Evolutionary conservation across 2,797 vertebrate species (phyloP).

Genomic region (Typhlichthys eigenmanni): DNA sequence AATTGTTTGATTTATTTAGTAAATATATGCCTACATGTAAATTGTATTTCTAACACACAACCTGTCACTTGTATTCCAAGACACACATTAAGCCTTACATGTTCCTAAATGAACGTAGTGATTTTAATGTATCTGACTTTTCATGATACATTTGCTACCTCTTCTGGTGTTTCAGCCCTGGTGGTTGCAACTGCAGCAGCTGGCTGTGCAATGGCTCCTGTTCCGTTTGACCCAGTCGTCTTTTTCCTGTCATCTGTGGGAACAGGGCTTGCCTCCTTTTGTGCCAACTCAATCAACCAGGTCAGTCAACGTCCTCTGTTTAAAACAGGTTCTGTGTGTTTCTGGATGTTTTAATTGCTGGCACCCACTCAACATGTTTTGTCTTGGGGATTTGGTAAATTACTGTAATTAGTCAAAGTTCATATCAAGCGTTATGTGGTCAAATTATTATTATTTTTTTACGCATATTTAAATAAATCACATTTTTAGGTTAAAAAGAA

Average conservation of each 20-base stretch:
- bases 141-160: background rate
- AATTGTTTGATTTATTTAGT: too few species aligned
- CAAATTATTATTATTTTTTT: too few species aligned
- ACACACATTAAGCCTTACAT: background rate
- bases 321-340: background rate
- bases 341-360: background rate
- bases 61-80: too few species aligned
- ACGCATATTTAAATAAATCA: too few species aligned
- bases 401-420: too few species aligned
- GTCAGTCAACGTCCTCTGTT: slow-evolving; percentile 71
- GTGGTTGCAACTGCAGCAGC: slow-evolving; percentile 91
- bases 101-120: background rate
- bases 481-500: too few species aligned
- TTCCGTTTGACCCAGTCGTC: slow-evolving; percentile 85
- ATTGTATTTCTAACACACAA: too few species aligned
- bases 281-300: slow-evolving; percentile 97
- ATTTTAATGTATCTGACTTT: background rate
- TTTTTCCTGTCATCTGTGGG: slow-evolving; percentile 87
- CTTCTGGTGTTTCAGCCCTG: slow-evolving; percentile 79
- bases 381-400: background rate
- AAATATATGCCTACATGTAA: too few species aligned
- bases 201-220: slow-evolving; percentile 91
- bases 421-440: too few species aligned
- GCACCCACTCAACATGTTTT: background rate
- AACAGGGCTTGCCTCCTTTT: slow-evolving; percentile 89